Conservation (phyloP, 2,113 vertebrate species). For the Calidris pygmaea region DNA sequence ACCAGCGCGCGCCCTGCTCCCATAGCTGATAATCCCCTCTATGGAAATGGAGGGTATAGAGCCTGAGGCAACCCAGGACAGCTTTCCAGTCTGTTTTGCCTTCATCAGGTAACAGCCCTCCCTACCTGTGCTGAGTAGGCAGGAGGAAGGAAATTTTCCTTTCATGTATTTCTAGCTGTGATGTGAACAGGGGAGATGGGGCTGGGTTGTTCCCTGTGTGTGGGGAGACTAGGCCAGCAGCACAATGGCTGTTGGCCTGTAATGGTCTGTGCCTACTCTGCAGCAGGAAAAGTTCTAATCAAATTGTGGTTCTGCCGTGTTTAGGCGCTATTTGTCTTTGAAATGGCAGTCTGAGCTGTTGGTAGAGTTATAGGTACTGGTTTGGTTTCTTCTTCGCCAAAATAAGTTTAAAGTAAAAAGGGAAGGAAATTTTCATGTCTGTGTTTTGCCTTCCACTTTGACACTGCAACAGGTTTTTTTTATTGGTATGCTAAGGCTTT, state of each 20-base stretch:
- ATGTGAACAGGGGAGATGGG: accelerated
- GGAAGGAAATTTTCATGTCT: neutral
- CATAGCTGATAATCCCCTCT: accelerated
- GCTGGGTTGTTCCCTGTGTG: accelerated
- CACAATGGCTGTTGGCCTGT: accelerated
- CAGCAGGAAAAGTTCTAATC: accelerated
- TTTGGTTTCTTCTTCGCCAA: neutral
- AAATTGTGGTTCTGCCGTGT: accelerated
- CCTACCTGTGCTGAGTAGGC: neutral
- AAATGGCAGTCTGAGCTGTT: accelerated
- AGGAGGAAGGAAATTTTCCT: neutral
- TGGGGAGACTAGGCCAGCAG: accelerated
- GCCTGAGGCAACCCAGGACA: accelerated
- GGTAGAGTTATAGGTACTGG: too few species aligned
- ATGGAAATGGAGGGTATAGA: neutral
- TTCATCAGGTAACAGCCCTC: accelerated
- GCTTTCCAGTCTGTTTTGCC: too few species aligned
- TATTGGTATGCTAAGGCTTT: neutral
- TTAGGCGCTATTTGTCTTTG: neutral
- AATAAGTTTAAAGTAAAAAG: neutral
- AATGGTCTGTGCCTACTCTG: accelerated
- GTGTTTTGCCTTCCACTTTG: neutral
- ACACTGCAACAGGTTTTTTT: neutral
- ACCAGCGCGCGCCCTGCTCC: neutral
- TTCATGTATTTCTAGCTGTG: accelerated